A percentile compares a stretch with the other conserved stretches of the same genome.
Evolutionary conservation across 2,797 vertebrate genomes (phyloP).

Genomic region (Peromyscus nudipes): DNA sequence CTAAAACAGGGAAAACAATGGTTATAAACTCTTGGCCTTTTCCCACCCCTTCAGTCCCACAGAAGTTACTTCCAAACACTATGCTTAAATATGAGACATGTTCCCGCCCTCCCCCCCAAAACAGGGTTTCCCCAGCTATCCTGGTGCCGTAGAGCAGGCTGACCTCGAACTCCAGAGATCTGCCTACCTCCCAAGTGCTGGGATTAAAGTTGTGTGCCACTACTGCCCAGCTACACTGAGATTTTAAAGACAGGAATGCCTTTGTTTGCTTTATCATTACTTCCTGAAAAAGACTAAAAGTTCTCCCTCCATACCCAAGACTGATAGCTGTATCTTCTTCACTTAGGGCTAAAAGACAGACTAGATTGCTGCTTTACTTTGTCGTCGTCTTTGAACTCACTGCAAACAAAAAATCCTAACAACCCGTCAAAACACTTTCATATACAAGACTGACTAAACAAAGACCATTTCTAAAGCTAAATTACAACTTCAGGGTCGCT

Average conservation of each 20-base stretch:
- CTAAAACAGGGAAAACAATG: conserved; percentile 39
- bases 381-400: conserved; percentile 31
- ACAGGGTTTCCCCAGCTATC: no score
- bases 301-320: conserved; percentile 11
- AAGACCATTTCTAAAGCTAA: conserved; percentile 18
- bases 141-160: neutral
- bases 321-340: neutral
- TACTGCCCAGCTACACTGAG: neutral
- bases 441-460: neutral
- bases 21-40: conserved; percentile 36
- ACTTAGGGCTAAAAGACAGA: conserved; percentile 42
- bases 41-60: neutral
- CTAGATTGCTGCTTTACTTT: conserved; percentile 11
- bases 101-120: no score
- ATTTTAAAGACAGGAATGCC: conserved; percentile 52
- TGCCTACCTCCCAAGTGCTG: neutral
- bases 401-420: conserved; percentile 6
- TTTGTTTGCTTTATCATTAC: conserved; percentile 33
- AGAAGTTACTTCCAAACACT: conserved; percentile 24
- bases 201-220: neutral
- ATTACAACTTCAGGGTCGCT: neutral
- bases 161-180: neutral
- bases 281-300: neutral
- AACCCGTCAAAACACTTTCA: neutral
- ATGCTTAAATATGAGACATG: neutral